These are phyloP conservation scores for Lepidocyrtoides sp. DNA, from an alignment of 2,888 invertebrate species.

Conservation along the genomic window DNA sequence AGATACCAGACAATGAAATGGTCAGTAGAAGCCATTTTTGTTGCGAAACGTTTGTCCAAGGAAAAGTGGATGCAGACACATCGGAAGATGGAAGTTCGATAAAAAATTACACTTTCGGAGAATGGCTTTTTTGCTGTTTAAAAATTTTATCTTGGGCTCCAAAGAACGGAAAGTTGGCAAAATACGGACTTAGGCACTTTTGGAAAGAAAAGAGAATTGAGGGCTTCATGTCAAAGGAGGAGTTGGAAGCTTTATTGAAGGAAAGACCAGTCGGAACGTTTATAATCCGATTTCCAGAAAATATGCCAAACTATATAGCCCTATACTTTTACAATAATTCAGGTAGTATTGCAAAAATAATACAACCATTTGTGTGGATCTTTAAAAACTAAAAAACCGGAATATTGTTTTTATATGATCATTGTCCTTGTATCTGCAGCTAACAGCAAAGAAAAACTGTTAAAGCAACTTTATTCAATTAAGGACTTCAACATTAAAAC, in stretches of 20 bases:
- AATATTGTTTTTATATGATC: background rate
- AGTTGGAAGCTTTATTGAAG: constrained; percentile 7
- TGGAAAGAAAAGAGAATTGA: constrained; percentile 63
- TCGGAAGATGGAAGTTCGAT: background rate
- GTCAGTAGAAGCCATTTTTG: constrained; percentile 64
- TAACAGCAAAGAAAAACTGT: background rate
- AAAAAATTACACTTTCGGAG: constrained; percentile 49
- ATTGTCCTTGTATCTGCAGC: background rate
- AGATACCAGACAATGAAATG: background rate
- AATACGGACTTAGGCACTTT: constrained; percentile 30
- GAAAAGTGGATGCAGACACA: background rate
- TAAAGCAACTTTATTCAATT: constrained; percentile 18
- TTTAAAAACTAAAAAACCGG: background rate
- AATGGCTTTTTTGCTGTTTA: constrained; percentile 53
- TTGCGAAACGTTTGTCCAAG: constrained; percentile 2
- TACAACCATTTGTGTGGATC: too few species aligned
- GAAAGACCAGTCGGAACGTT: constrained; percentile 70
- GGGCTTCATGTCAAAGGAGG: constrained; percentile 60
- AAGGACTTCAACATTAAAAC: constrained; percentile 67
- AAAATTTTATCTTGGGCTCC: constrained; percentile 55
- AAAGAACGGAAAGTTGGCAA: constrained; percentile 43
- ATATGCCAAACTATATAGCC: constrained; percentile 27
- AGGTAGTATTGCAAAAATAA: too few species aligned
- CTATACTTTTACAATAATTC: constrained; percentile 50
- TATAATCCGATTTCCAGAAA: constrained; percentile 63